Percentiles rank a stretch among this genome's conserved stretches.
Conservation (phyloP, 2,113 vertebrate genomes). For the Tragulus kanchil region DNA sequence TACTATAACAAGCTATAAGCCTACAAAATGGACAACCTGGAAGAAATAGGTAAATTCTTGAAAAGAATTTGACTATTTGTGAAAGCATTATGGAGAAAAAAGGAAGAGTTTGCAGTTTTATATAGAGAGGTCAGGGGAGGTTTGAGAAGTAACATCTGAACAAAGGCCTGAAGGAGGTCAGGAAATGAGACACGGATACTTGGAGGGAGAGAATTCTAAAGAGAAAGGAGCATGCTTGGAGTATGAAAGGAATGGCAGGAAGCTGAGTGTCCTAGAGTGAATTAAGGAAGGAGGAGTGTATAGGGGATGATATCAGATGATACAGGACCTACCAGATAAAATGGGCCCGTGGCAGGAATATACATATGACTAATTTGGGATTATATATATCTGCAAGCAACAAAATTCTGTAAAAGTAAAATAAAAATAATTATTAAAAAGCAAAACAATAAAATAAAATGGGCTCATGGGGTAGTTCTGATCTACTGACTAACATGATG, state of each 20-base stretch:
- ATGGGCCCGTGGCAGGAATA: not conserved
- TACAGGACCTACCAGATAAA: not conserved
- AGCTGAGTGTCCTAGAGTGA: not conserved
- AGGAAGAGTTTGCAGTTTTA: not conserved
- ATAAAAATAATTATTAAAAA: no score
- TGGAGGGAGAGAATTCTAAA: not conserved
- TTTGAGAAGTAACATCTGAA: not conserved
- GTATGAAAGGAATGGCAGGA: not conserved
- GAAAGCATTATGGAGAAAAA: not conserved
- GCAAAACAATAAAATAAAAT: not conserved
- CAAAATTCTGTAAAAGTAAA: no score
- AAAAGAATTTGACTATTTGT: not conserved
- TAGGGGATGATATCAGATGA: not conserved
- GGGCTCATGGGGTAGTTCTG: not conserved
- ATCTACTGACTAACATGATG: not conserved
- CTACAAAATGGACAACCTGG: not conserved
- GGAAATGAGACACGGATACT: not conserved
- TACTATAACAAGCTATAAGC: no score
- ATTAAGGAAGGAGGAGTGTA: not conserved
- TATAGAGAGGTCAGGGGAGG: not conserved
- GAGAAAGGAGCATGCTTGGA: not conserved
- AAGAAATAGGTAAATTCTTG: not conserved
- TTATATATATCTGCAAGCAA: no score
- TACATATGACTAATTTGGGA: no score
- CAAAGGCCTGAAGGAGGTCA: not conserved